Evolutionary conservation across 1,140 invertebrate species (phyloP).

Genomic region (Drosophila paulistorum): DNA sequence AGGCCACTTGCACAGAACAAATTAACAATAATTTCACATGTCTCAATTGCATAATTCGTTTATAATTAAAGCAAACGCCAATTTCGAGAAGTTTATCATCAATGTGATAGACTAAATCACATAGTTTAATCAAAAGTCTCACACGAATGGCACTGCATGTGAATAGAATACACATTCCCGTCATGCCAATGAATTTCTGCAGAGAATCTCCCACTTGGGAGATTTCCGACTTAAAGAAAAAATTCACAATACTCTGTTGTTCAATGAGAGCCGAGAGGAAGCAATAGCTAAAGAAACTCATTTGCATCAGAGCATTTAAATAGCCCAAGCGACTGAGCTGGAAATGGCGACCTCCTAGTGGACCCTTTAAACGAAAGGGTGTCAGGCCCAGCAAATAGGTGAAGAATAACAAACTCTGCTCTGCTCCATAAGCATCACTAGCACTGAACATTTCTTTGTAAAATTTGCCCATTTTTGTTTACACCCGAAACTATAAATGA

Average conservation of each 20-base stretch:
- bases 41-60: constrained; percentile 60
- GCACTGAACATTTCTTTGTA: constrained; percentile 52
- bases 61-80: constrained; percentile 69
- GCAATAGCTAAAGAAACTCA: constrained; percentile 75
- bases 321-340: constrained; percentile 68
- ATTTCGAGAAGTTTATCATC: constrained; percentile 58
- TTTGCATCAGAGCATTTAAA: constrained; percentile 65
- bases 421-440: constrained; percentile 64
- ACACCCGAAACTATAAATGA: background rate
- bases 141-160: constrained; percentile 58
- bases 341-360: constrained; percentile 35
- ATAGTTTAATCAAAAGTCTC: constrained; percentile 53
- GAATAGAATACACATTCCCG: constrained; percentile 71
- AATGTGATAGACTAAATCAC: constrained; percentile 56
- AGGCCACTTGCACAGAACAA: constrained; percentile 49
- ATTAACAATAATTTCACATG: constrained; percentile 61
- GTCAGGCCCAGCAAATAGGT: constrained; percentile 75
- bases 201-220: constrained; percentile 72
- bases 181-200: constrained; percentile 75
- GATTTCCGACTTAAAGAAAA: constrained; percentile 77
- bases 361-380: constrained; percentile 55
- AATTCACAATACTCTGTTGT: constrained; percentile 77
- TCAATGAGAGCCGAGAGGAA: constrained; percentile 65
- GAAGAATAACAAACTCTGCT: constrained; percentile 62
- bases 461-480: constrained; percentile 28